phyloP scores from a whole-genome alignment of 92 coral and sea anemone species.

The Parazoanthus darwini region DNA sequence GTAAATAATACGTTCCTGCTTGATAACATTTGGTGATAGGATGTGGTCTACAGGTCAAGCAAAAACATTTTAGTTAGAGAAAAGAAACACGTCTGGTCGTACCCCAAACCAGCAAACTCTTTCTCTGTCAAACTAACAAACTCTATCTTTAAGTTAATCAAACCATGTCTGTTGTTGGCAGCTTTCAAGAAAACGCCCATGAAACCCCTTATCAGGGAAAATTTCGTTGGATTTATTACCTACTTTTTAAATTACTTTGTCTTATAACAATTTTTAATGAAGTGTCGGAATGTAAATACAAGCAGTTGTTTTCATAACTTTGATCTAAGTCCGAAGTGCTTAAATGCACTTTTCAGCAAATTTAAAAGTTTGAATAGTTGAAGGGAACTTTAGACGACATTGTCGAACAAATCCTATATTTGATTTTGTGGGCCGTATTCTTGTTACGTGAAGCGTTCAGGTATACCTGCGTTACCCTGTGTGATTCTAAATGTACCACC shows the following conservation, averaged over 20 bases:
- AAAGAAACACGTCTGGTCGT: background rate
- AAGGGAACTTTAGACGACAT: background rate
- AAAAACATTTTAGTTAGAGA: slow-evolving; percentile 5
- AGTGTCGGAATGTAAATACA: background rate
- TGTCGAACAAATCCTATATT: background rate
- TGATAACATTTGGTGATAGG: background rate
- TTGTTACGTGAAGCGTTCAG: slow-evolving; percentile 14
- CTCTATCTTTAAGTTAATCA: no score
- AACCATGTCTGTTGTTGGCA: background rate
- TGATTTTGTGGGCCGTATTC: background rate
- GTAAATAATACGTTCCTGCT: slow-evolving; percentile 5
- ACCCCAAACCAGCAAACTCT: background rate
- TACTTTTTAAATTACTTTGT: background rate
- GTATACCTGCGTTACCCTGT: slow-evolving; percentile 17
- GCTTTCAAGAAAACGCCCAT: background rate
- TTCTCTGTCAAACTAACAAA: background rate
- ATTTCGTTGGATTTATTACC: background rate
- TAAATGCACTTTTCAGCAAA: no score
- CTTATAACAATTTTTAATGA: background rate
- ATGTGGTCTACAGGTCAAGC: background rate
- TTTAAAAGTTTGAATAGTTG: background rate
- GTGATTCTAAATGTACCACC: slow-evolving; percentile 27
- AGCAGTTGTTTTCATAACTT: background rate
- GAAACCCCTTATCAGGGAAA: background rate
- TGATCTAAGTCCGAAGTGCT: no score